These are phyloP conservation scores for Philantomba maxwellii DNA, from an alignment of 2,113 vertebrate species.

Conservation along the genomic window DNA sequence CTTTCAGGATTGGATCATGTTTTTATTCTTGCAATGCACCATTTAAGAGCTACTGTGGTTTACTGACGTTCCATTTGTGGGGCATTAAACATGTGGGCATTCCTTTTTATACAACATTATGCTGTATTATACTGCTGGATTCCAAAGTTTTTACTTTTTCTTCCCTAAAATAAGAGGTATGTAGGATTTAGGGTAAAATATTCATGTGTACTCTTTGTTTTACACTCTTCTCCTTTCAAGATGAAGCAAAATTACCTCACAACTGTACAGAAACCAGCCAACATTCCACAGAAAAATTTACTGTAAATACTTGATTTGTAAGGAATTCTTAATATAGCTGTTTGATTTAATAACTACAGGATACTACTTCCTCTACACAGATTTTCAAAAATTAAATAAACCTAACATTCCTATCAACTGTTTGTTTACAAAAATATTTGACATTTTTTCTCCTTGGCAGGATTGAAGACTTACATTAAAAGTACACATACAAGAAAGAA, in stretches of 20 bases:
- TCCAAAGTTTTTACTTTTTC: slow-evolving; percentile 7
- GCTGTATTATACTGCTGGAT: slow-evolving; percentile 1
- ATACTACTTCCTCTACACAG: slow-evolving; percentile 38
- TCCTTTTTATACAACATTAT: slow-evolving; percentile 2
- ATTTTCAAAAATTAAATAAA: slow-evolving; percentile 57
- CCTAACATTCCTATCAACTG: slow-evolving; percentile 56
- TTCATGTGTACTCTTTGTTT: neutral
- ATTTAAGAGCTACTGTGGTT: slow-evolving; percentile 63
- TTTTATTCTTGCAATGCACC: slow-evolving; percentile 41
- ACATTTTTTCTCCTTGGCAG: slow-evolving; percentile 64
- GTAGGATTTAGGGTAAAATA: neutral
- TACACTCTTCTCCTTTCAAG: slow-evolving; percentile 3
- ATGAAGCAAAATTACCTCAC: slow-evolving; percentile 24
- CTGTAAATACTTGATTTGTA: slow-evolving; percentile 66
- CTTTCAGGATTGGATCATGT: slow-evolving; percentile 46
- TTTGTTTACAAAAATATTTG: slow-evolving; percentile 67
- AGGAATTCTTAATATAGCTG: slow-evolving; percentile 49
- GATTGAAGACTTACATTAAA: slow-evolving; percentile 68
- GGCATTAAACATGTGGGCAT: slow-evolving; percentile 36
- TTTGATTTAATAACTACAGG: slow-evolving; percentile 56
- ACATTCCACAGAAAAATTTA: slow-evolving; percentile 53
- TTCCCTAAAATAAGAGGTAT: slow-evolving; percentile 45
- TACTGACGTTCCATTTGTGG: slow-evolving; percentile 53
- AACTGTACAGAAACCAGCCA: slow-evolving; percentile 44
- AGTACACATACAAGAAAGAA: slow-evolving; percentile 50